phyloP scores from a whole-genome alignment of 2,113 vertebrate genomes.

The Mugil cephalus region DNA sequence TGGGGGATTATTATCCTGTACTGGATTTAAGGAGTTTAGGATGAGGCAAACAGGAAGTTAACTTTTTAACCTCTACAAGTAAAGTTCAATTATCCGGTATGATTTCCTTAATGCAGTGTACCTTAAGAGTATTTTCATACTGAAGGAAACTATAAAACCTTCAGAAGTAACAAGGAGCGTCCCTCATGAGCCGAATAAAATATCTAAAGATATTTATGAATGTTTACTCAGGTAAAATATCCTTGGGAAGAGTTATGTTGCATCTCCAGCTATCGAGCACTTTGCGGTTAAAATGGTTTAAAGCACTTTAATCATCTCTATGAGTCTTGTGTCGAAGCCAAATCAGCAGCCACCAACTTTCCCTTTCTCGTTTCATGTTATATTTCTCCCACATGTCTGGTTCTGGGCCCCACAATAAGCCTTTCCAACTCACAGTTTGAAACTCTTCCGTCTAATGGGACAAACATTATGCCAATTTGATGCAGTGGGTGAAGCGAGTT shows the following conservation, averaged over 20 bases:
- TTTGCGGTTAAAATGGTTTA: too few species aligned
- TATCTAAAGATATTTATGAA: constrained; percentile 11
- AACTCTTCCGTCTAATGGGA: background rate
- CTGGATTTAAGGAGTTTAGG: too few species aligned
- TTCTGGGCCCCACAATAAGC: background rate
- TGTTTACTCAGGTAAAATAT: constrained; percentile 10
- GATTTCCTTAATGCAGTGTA: too few species aligned
- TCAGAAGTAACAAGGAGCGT: background rate
- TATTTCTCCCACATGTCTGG: background rate
- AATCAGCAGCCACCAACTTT: background rate
- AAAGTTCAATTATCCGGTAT: too few species aligned
- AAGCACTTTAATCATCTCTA: background rate
- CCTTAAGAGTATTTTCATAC: background rate
- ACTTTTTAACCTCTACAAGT: too few species aligned
- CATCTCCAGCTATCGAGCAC: too few species aligned
- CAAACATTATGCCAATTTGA: background rate
- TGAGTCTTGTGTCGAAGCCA: too few species aligned
- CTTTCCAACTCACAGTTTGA: background rate
- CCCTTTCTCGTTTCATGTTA: background rate
- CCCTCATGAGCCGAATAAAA: background rate
- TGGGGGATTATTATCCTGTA: too few species aligned
- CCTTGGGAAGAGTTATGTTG: background rate
- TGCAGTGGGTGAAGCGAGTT: background rate
- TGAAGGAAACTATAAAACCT: background rate
- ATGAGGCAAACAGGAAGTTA: too few species aligned